Evolutionary conservation across 2,888 invertebrate species (phyloP), one percentile per base, ranked within the genome.

Genomic region (Ecliptopera silaceata): DNA sequence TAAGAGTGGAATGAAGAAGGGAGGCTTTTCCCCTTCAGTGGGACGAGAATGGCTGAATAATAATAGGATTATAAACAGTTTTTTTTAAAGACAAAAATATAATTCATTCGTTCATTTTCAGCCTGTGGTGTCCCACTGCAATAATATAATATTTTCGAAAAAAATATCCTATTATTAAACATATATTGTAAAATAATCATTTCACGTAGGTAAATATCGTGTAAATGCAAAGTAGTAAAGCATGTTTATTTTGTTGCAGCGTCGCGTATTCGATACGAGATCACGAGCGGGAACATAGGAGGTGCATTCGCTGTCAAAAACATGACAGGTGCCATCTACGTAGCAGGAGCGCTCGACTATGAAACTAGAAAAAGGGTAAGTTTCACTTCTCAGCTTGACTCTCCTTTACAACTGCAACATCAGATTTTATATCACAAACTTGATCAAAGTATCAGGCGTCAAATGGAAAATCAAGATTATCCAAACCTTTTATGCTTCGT

Each of bases 261-360:
- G 88, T 98, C 98, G 92, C 97, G 97, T 94, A 97, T 99, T 94
- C 97, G 98, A 93, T 99, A 99, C 93, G 98, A 98, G 95, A 98
- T 99, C 92, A 98, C 98, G 91, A 97, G 97, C 94, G 98, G 98
- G 93, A 99, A 99, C 95, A 95, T 97, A 94, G 98, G 98, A 65
- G 98, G 98, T 75, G 98, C 98, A 34, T 98, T 98, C 87, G 98
- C 98, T 74, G 98, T 98, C 83, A 98, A 98, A 93, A 98, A 98
- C 92, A 98, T 98, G 96, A 98, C 98, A 69, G 99, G 99, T 74
- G 98, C 98, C 84, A 98, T 99, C 90, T 98, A 98, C 92, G 98
- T 99, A 72, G 98, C 98, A 59, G 98, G 98, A 69, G 97, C 98
- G 59, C 94, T 99, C 82, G 99, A 99, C 93, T 99, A 98, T 88